Conservation (phyloP, 2,797 vertebrate species). For the Poliocrania exsul region DNA sequence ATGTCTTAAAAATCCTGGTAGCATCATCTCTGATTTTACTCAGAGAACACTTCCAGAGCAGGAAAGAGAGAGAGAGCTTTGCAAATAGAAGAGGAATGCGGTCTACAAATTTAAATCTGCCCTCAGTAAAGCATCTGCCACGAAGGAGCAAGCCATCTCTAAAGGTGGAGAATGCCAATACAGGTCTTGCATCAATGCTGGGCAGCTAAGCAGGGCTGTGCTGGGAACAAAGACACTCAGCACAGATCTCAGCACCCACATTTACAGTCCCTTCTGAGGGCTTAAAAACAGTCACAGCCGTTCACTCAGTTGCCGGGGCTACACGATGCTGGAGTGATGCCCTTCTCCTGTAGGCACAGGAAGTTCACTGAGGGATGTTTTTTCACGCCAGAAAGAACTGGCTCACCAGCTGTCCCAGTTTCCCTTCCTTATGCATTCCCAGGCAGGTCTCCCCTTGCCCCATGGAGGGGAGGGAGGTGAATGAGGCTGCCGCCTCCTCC, state of each 20-base stretch:
- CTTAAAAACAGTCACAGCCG: background rate
- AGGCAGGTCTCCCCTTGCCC: background rate
- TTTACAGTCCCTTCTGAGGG: background rate
- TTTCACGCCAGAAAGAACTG: background rate
- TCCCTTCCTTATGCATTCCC: background rate
- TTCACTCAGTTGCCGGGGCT: background rate
- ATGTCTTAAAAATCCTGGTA: background rate
- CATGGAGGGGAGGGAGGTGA: background rate
- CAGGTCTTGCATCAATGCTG: background rate
- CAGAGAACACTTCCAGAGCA: background rate
- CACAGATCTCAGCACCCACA: background rate
- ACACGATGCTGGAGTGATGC: background rate
- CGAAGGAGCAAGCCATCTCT: rapidly evolving
- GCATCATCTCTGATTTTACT: background rate
- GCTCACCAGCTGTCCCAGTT: background rate
- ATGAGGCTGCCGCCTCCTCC: background rate
- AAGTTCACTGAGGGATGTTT: background rate
- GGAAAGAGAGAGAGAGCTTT: background rate
- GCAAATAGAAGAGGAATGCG: background rate
- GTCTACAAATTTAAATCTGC: background rate
- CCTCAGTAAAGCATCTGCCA: background rate
- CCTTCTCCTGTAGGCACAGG: background rate
- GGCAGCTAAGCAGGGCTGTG: background rate
- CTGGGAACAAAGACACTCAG: background rate
- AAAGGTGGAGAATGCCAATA: rapidly evolving